Evolutionary conservation across 2,888 invertebrate genomes (phyloP).

Genomic region (Pantelozetes paolii): DNA sequence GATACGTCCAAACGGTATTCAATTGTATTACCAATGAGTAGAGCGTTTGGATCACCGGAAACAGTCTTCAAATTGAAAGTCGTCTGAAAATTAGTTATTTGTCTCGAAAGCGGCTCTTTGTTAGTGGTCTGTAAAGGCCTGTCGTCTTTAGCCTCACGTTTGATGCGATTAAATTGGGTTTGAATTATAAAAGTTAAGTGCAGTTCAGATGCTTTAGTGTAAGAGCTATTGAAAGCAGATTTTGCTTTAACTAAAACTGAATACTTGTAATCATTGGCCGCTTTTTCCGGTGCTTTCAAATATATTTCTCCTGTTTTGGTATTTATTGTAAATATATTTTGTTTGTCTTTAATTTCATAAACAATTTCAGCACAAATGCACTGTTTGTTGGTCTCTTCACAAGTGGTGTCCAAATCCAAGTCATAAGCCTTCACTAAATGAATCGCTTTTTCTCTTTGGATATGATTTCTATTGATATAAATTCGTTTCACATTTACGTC

Average conservation of each 20-base stretch:
- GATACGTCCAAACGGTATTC: constrained; percentile 44
- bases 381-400: constrained; percentile 37
- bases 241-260: constrained; percentile 41
- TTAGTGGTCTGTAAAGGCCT: neutral
- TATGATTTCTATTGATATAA: constrained; percentile 15
- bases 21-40: constrained; percentile 41
- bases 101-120: constrained; percentile 18
- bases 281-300: constrained; percentile 41
- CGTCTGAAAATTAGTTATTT: constrained; percentile 21
- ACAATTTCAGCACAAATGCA: constrained; percentile 44
- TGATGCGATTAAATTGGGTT: constrained; percentile 31
- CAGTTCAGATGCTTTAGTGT: neutral
- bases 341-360: constrained; percentile 39
- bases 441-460: constrained; percentile 37
- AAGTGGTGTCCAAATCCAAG: constrained; percentile 41
- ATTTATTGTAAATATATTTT: constrained; percentile 43
- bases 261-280: constrained; percentile 39
- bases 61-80: constrained; percentile 28
- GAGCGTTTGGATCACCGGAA: constrained; percentile 34
- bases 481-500: constrained; percentile 24
- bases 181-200: constrained; percentile 21
- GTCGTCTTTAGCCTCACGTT: constrained; percentile 14
- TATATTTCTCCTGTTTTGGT: constrained; percentile 45
- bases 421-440: constrained; percentile 44
- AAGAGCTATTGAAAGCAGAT: constrained; percentile 40